Percentiles rank a stretch among this genome's conserved stretches.
phyloP scores from a whole-genome alignment of 1,140 invertebrate genomes.

The Drosophila chauvacae region DNA sequence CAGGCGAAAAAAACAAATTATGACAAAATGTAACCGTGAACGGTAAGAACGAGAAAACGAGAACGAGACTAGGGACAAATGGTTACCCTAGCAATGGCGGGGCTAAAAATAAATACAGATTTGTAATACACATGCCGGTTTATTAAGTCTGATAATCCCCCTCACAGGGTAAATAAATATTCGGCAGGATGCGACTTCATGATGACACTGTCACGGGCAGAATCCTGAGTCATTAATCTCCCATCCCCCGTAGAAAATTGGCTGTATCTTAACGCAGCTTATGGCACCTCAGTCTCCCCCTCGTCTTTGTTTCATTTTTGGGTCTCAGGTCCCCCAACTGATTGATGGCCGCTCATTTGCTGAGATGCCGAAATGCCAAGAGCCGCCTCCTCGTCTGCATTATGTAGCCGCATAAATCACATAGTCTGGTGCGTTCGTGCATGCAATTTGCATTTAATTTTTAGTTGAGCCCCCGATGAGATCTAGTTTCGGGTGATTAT shows the following conservation, averaged over 20 bases:
- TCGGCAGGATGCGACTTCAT: slow-evolving; percentile 28
- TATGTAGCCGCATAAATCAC: slow-evolving; percentile 62
- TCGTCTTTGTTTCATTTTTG: slow-evolving; percentile 16
- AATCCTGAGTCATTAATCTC: slow-evolving; percentile 48
- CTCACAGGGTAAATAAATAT: slow-evolving; percentile 31
- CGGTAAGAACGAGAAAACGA: neutral
- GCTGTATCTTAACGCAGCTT: slow-evolving; percentile 14
- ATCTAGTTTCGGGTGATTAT: slow-evolving; percentile 44
- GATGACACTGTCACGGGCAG: slow-evolving; percentile 45
- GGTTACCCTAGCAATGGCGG: slow-evolving; percentile 16
- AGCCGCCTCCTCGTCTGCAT: slow-evolving; percentile 32
- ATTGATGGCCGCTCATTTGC: slow-evolving; percentile 43
- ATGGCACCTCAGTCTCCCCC: slow-evolving; percentile 19
- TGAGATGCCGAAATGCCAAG: slow-evolving; percentile 11
- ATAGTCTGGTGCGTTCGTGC: slow-evolving; percentile 55
- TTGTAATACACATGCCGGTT: slow-evolving; percentile 13
- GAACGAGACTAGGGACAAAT: neutral
- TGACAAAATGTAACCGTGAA: slow-evolving; percentile 60
- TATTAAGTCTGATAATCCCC: slow-evolving; percentile 21
- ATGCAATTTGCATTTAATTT: slow-evolving; percentile 75
- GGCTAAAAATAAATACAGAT: slow-evolving; percentile 43
- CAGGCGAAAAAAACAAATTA: slow-evolving; percentile 51
- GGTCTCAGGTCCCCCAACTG: neutral
- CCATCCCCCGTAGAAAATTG: slow-evolving; percentile 23
- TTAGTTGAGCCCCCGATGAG: slow-evolving; percentile 40